Base-by-base conservation (phyloP, 2,888 invertebrate species). In the Trichopoda pennipes region DNA sequence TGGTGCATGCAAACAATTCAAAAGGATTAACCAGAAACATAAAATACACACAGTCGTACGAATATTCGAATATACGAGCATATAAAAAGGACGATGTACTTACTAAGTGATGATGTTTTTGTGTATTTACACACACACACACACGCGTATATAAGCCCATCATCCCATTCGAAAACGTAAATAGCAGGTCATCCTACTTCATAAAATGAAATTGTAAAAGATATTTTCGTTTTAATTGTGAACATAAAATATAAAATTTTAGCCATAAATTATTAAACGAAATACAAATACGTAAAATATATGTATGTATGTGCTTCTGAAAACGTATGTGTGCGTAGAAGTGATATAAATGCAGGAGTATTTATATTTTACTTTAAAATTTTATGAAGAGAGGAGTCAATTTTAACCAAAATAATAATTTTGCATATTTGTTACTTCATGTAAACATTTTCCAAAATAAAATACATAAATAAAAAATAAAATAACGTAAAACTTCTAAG, bases 381-480 rank as follows among this genome's bases (percentile, higher is more conserved):
- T 68, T 21, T 4, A 4, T 10, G 17, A 28, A 28, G 6, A 72
- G 44, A 53, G 56, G n/a, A 69, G 14, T 28, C 73, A 81, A 44
- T 70, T 81, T 61, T 81, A 32, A 32, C n/a, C 17, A 32, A 16
- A 10, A 60, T 19, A 14, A 83, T 83, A 56, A 23, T 49, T 81
- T 74, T 78, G 21, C 58, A 73, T 81, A 68, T 74, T 74, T 81
- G 63, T 74, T 69, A 74, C 51, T 28, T 74, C 81, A 77, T 85
- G 85, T 84, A 83, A 85, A 85, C 84, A 85, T 84, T 84, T 81
- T 84, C 68, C 61, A 58, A 73, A 77, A 80, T 58, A 76, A 81
- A 76, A 63, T 49, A 55, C 21, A 28, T 28, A 28, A 28, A 28
- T 6, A 28, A 4, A 28, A 28, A 28, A 28, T 4, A 6, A 28